phyloP scores from a whole-genome alignment of 2,888 invertebrate species.

The Pristionchus japonicus region DNA sequence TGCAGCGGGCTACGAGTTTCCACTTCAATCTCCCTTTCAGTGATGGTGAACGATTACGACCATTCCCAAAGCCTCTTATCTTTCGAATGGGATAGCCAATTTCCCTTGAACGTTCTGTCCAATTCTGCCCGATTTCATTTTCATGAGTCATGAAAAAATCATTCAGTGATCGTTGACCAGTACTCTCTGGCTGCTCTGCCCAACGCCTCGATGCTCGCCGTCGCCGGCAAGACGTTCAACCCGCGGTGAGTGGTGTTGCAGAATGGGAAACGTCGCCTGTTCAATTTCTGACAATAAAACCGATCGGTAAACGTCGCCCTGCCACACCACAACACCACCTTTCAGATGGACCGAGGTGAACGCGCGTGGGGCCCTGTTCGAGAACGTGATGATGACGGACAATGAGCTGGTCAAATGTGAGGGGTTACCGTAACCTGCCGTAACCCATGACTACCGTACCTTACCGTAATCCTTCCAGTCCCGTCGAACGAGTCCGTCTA shows the following conservation, averaged over 20 bases:
- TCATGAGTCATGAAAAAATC: not conserved
- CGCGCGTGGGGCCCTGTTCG: not conserved
- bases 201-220: not conserved
- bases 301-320: not conserved
- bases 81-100: no score
- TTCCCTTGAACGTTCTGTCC: no score
- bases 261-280: not conserved
- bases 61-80: no score
- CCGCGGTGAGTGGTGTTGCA: not conserved
- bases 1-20: no score
- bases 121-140: not conserved
- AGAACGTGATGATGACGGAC: not conserved
- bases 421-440: not conserved
- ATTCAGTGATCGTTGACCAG: not conserved
- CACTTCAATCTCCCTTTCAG: no score
- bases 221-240: not conserved
- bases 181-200: not conserved
- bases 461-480: not conserved
- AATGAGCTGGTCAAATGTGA: not conserved
- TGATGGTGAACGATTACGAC: no score
- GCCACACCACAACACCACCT: not conserved
- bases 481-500: not conserved
- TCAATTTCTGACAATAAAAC: not conserved
- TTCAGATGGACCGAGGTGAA: constrained; percentile 32
- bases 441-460: not conserved